Conservation (phyloP, 2,888 invertebrate species). For the Venusia cambrica region DNA sequence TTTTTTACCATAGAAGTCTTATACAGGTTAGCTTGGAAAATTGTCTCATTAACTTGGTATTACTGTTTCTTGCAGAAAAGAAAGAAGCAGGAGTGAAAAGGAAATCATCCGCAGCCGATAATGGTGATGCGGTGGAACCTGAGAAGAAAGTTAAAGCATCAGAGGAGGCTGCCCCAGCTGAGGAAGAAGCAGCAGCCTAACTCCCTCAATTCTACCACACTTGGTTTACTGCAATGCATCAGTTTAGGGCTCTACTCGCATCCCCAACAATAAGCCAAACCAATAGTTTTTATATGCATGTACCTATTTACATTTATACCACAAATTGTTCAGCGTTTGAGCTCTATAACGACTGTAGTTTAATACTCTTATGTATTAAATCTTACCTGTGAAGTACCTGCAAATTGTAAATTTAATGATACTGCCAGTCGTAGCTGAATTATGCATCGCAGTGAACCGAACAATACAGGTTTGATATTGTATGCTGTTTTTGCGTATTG, state of each 20-base stretch:
- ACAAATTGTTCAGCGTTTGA: conserved; percentile 65
- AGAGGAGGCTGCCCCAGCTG: conserved; percentile 79
- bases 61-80: conserved; percentile 65
- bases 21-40: too few relatives aligned
- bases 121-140: conserved; percentile 81
- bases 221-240: conserved; percentile 79
- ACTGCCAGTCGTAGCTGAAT: conserved; percentile 55
- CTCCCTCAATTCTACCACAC: conserved; percentile 36
- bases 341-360: conserved; percentile 70
- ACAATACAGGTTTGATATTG: conserved; percentile 56
- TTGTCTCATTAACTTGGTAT: too few relatives aligned
- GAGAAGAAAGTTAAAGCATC: conserved; percentile 88
- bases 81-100: conserved; percentile 83
- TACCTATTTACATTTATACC: conserved; percentile 37
- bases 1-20: too few relatives aligned
- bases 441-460: conserved; percentile 78
- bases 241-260: conserved; percentile 68
- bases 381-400: conserved; percentile 78
- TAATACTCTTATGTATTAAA: conserved; percentile 72
- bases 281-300: conserved; percentile 53
- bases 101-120: conserved; percentile 83
- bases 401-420: conserved; percentile 75
- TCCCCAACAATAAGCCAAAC: conserved; percentile 56
- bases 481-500: conserved; percentile 69
- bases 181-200: conserved; percentile 83